Base-by-base conservation (phyloP, 1,140 invertebrate genomes). In the Bradynema listronoti region DNA sequence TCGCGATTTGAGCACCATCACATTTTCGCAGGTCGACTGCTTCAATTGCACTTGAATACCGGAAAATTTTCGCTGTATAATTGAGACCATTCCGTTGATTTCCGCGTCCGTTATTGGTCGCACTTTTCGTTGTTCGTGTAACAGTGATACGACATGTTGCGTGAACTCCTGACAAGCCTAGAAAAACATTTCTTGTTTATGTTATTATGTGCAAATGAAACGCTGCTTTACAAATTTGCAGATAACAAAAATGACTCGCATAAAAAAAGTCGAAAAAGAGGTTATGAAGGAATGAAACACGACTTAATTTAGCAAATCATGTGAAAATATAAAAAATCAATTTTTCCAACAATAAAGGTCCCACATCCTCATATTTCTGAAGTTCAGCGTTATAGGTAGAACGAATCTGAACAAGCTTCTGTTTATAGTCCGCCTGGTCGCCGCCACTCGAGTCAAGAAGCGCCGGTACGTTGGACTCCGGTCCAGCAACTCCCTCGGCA, bases 41-140 rank as follows among this genome's bases (percentile, higher is more conserved):
- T 99, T 99, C 67, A 99, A 82, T 81, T 99, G 95, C 87, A 98
- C 94, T 82, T 99, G 94, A 77, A 99, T 99, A 61, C 91, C 93
- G 68, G 90, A 93, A 84, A 99, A 99, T 80, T 98, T 98, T 84
- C 95, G 95, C 80, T 96, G 90, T 68, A 99, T 98, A 71, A 99
- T 99, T 81, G 91, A 89, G 25, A 99, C 94, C 95, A 99, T 99
- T 73, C 94, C 85, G 79, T 98, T 92, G 71, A 99, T 99, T 83
- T 33, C 59, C 16, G 30, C 33, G 25, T 0, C 1, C 7, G 16
- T 32, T 34, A 78, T 69, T n/a, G 69, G 66, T 14, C 72, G 47
- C 58, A 91, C 95, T 71, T 91, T 87, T 75, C 89, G 91, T 81
- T 99, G 95, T 81, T 99, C 95, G 58, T 91, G 84, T 46, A 99